A percentile compares a stretch with the other conserved stretches of the same genome.
Conservation (phyloP, 2,113 vertebrate species). For the Seriola dumerili region DNA sequence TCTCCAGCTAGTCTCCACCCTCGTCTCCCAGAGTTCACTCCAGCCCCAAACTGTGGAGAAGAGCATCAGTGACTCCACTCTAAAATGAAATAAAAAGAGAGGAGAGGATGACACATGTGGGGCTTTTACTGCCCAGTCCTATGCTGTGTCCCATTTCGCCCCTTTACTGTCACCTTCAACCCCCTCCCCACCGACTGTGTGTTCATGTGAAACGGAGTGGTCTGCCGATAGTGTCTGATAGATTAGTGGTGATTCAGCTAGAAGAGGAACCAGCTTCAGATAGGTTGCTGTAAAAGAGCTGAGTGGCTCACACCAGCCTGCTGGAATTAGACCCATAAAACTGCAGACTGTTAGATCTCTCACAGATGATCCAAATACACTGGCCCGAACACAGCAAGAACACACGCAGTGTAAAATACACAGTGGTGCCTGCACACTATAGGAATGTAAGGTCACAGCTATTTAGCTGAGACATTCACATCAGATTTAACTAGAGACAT, state of each 20-base stretch:
- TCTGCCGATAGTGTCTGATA: constrained; percentile 40
- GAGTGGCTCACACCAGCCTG: constrained; percentile 30
- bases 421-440: neutral
- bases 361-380: constrained; percentile 27
- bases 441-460: neutral
- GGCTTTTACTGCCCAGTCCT: neutral
- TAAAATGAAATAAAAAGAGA: neutral
- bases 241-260: constrained; percentile 56
- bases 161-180: constrained; percentile 25
- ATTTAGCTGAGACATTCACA: constrained; percentile 21
- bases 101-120: neutral
- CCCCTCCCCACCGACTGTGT: constrained; percentile 11
- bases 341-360: constrained; percentile 31
- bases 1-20: neutral
- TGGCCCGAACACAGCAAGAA: neutral
- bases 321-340: constrained; percentile 60
- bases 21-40: constrained; percentile 5
- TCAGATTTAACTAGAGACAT: constrained; percentile 18
- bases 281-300: constrained; percentile 47
- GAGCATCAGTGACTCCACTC: neutral
- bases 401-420: constrained; percentile 15
- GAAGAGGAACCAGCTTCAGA: constrained; percentile 31
- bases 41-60: constrained; percentile 5
- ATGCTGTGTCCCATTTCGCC: constrained; percentile 7
- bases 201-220: constrained; percentile 22